A percentile compares a stretch with the other conserved stretches of the same genome.
phyloP scores from a whole-genome alignment of 2,888 invertebrate species.

The Baccha elongata region DNA sequence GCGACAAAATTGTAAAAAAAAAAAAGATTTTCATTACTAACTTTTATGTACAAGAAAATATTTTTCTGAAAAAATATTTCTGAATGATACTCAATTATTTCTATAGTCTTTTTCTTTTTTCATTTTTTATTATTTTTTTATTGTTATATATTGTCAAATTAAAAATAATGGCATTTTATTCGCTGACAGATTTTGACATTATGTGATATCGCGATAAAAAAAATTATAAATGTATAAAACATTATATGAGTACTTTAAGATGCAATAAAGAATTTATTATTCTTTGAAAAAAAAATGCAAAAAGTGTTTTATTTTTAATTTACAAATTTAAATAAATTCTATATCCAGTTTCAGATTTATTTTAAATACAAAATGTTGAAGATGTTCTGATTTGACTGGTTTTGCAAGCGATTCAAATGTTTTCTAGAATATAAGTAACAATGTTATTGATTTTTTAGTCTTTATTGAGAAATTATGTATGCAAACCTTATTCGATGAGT shows the following conservation, averaged over 20 bases:
- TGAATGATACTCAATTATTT: conserved; percentile 68
- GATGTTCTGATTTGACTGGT: conserved; percentile 6
- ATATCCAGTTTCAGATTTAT: background rate
- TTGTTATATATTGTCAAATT: conserved; percentile 12
- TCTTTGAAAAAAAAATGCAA: conserved; percentile 77
- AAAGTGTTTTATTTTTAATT: conserved; percentile 24
- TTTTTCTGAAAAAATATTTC: conserved; percentile 48
- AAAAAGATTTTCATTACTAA: conserved; percentile 40
- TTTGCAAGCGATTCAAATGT: background rate
- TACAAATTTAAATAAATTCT: background rate
- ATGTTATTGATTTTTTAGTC: background rate
- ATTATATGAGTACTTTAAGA: conserved; percentile 77
- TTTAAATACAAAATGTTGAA: background rate
- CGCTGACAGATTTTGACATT: conserved; percentile 78
- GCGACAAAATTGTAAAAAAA: conserved; percentile 68
- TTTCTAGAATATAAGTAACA: background rate
- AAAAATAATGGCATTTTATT: conserved; percentile 42
- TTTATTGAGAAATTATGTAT: background rate
- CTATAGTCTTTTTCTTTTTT: conserved; percentile 1
- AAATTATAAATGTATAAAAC: conserved; percentile 76
- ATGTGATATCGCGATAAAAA: conserved; percentile 80
- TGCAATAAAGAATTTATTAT: conserved; percentile 82
- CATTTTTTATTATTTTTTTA: conserved; percentile 9
- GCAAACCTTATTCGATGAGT: too few relatives aligned
- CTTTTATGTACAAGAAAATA: background rate